A percentile compares a stretch with the other conserved stretches of the same genome.
Evolutionary conservation across 2,113 vertebrate genomes (phyloP).

Genomic region (Clupea harengus): DNA sequence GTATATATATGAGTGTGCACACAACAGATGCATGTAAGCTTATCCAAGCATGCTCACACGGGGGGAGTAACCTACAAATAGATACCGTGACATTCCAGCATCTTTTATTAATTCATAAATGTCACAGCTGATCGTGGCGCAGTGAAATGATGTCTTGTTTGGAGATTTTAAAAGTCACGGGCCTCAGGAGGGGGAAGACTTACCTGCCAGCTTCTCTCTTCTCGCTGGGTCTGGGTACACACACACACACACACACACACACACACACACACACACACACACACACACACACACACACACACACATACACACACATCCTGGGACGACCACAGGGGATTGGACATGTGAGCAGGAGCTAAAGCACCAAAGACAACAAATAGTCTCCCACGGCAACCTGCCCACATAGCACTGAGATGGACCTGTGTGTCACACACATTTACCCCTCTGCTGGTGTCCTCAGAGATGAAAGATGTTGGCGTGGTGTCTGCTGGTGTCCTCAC

Average conservation of each 20-base stretch:
- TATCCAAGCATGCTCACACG: neutral
- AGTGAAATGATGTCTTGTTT: neutral
- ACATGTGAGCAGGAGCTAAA: neutral
- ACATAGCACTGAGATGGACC: too few species aligned
- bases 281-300: too few species aligned
- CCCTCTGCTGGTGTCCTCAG: too few species aligned
- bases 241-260: too few species aligned
- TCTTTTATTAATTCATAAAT: slow-evolving; percentile 39
- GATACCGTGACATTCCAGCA: neutral
- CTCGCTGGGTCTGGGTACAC: neutral
- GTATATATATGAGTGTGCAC: neutral
- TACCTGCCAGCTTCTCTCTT: neutral
- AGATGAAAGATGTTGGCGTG: too few species aligned
- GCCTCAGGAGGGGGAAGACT: neutral
- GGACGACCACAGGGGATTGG: neutral
- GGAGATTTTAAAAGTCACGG: neutral
- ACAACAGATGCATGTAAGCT: neutral
- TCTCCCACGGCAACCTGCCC: too few species aligned
- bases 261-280: too few species aligned
- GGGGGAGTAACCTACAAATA: neutral
- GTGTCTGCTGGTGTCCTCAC: too few species aligned
- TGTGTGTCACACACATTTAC: too few species aligned
- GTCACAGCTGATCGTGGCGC: slow-evolving; percentile 25
- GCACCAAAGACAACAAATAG: neutral
- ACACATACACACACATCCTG: neutral